Percentiles rank a stretch among this genome's conserved stretches.
phyloP scores from a whole-genome alignment of 53 echinoderm and acorn worm genomes.

The Henricia sp. region DNA sequence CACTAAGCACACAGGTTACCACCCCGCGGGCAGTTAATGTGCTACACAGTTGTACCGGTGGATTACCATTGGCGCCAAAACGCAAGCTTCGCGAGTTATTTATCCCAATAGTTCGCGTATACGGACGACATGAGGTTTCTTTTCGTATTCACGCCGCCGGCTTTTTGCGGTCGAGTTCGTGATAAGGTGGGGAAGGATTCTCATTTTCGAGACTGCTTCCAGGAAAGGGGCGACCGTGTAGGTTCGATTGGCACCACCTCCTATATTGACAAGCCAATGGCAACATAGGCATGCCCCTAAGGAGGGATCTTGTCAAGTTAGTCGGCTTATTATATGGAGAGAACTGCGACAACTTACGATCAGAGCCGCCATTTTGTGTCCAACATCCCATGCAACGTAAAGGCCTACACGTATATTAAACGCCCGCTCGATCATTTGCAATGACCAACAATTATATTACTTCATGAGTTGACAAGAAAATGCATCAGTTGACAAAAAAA shows the following conservation, averaged over 20 bases:
- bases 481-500: too few relatives aligned
- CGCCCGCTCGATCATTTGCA: too few relatives aligned
- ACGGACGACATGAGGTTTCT: not conserved
- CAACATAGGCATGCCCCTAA: not conserved
- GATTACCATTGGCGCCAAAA: constrained; percentile 34
- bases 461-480: too few relatives aligned
- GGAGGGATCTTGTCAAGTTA: not conserved
- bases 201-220: too few relatives aligned
- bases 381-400: too few relatives aligned
- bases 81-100: constrained; percentile 18
- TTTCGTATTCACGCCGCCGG: not conserved
- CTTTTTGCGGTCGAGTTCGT: not conserved
- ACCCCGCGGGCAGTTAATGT: constrained; percentile 20
- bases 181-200: not conserved
- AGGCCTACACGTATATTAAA: too few relatives aligned
- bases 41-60: not conserved
- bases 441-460: too few relatives aligned
- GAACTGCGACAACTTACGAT: too few relatives aligned
- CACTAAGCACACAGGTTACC: constrained; percentile 9
- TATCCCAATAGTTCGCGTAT: not conserved
- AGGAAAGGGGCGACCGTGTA: not conserved
- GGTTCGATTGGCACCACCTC: not conserved
- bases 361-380: too few relatives aligned
- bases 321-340: too few relatives aligned
- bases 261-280: not conserved